Evolutionary conservation across 2,113 vertebrate species (phyloP).

Genomic region (Gymnobelideus leadbeateri): DNA sequence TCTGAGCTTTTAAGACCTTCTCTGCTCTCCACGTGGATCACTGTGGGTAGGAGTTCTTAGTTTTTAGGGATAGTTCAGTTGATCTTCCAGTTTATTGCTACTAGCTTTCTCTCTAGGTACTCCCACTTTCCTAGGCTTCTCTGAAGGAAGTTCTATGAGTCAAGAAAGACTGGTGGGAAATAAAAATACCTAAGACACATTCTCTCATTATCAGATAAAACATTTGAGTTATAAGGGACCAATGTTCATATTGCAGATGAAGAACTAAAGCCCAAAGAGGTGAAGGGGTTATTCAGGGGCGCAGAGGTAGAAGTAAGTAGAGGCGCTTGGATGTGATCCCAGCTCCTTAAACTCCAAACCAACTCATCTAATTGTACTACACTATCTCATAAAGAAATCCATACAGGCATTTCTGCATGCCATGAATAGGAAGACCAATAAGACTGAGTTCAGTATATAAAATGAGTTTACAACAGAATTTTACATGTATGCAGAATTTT

Average conservation of each 20-base stretch:
- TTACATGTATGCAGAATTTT: not conserved
- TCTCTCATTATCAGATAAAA: not conserved
- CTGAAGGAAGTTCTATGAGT: not conserved
- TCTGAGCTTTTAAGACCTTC: not conserved
- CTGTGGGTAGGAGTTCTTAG: not conserved
- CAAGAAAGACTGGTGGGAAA: not conserved
- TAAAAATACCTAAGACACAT: not conserved
- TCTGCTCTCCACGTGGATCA: not conserved
- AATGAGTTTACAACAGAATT: not conserved
- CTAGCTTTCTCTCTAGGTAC: not conserved
- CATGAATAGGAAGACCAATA: not conserved
- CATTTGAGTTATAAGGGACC: not conserved
- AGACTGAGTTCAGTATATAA: not conserved
- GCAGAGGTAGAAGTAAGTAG: not conserved
- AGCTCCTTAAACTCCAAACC: not conserved
- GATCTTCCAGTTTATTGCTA: not conserved
- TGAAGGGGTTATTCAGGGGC: not conserved
- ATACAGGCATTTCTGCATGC: not conserved
- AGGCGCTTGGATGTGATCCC: not conserved
- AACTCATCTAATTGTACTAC: not conserved
- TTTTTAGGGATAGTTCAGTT: not conserved
- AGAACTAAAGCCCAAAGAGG: not conserved
- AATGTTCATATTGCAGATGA: not conserved
- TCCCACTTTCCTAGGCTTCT: not conserved
- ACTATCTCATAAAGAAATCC: not conserved